Base-by-base conservation (phyloP, 2,113 vertebrate species). In the Rattus rattus region DNA sequence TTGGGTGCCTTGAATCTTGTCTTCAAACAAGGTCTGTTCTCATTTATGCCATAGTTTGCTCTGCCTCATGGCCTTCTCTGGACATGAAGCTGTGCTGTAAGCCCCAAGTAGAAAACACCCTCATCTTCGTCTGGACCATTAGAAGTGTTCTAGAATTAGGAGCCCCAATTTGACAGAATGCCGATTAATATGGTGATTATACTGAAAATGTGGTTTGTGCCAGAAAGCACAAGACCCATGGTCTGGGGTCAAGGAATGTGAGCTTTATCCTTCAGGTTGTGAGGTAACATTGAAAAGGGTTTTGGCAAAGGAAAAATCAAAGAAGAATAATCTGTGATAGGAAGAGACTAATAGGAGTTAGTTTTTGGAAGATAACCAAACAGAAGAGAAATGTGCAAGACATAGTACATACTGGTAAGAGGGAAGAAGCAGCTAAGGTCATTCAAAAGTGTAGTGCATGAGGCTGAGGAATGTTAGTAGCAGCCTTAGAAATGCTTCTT, bases 281-380 rank as follows among this genome's bases (percentile, higher is more conserved):
- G 26, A 30, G n/a, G 36, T 86, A 91, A 33, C 73, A 69, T 33
- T 93, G 76, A 36, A 36, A 91, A 85, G 47, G 19, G 36, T 93
- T 72, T 92, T 39, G 73, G 47, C 52, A 88, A 90, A 95, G 9
- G 36, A 43, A 86, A 59, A 52, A 33, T 72, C 10, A 88, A 59
- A 52, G 49, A 85, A 33, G 67, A 84, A 84, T 49, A 90, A 94
- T 84, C 54, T 96, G 33, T 76, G 49, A 33, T n/a, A 80, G 7
- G 56, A 43, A 88, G 24, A 91, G n/a, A 76, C 7, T 72, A n/a
- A 75, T 92, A 3, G 26, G 8, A 89, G 65, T 12, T 94, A 67
- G 12, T 63, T 24, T 80, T 39, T 77, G 59, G 59, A 14, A 20
- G 87, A 26, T 63, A 84, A 56, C 22, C 88, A 52, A 65, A 85